Base-by-base conservation (phyloP, 2,888 invertebrate species). In the Gibbula magus region DNA sequence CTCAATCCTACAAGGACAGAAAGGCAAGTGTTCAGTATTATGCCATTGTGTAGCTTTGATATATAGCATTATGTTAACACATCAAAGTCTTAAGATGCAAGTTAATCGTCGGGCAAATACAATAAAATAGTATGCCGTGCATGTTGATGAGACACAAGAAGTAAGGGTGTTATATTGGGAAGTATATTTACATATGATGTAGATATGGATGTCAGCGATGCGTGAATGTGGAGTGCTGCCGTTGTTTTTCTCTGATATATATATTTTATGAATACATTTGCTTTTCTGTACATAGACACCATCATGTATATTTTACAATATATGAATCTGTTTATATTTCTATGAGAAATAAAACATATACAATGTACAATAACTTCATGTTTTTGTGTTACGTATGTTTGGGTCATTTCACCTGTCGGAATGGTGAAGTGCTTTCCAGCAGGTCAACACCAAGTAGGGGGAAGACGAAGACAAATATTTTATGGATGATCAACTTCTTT, bases 211-310 rank as follows among this genome's bases (percentile, higher is more conserved):
- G 70, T 39, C 18, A 35, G 13, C 35, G 10, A 18, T 70, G 18
- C 8, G 35, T 20, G 39, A 39, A 35, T 32, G 32, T 70, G 5
- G 29, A 67, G 1, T n/a, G 29, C 18, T 70, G 32, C 8, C 35
- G 10, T 32, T 70, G 32, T 20, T 35, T 39, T 70, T 32, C n/a
- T 39, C 20, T 70, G 35, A 32, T 39, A 39, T 70, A 20, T 8
- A n/a, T 70, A 39, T 32, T 70, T 67, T 35, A 70, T 70, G 70
- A 70, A 70, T 20, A 35, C 32, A 70, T 39, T 32, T 70, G 70
- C 70, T 70, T 70, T 39, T 20, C 18, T 70, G 70, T 70, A 70
- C 16, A 70, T 70, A 70, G 20, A 2, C 70, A 70, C 35, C 39
- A 35, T 13, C 32, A 70, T 70, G 70, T 70, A 70, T 70, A 39